Base-by-base conservation (phyloP, 2,113 vertebrate genomes). In the Notarius lentiginosus region DNA sequence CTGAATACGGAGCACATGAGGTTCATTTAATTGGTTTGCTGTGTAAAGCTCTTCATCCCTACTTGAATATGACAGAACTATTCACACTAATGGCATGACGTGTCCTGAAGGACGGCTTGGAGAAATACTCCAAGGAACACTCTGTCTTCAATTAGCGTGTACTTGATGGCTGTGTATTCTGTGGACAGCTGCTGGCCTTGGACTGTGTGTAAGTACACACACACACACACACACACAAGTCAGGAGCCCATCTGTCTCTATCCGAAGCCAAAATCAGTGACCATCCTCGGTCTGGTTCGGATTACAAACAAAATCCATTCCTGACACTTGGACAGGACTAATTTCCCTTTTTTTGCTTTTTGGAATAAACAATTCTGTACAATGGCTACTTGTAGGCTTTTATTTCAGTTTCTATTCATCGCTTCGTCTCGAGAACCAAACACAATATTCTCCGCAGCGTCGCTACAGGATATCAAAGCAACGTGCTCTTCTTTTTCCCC, bases 171-270 rank as follows among this genome's bases (percentile, higher is more conserved):
- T 77, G 84, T 51, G 34, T 85, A 41, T 82, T 49, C 53, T 56
- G 87, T 79, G 86, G 88, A 85, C 83, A 87, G 76, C 76, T 85
- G 66, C 77, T 84, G 24, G 77, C 84, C 85, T 84, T 89, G 88
- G 84, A 85, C 79, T 84, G 70, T 88, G 2, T n/a, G 22, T 20
- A 83, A 60, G 65, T 85, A 41, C 70, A 61, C 58, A 86, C 66
- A 76, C 70, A 85, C 83, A 73, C 73, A 51, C 20, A 20, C 76
- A 79, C 24, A 79, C 76, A 79, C 0, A 6, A 55, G 30, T 79
- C 65, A 47, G 61, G 51, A 80, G 60, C 34, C 85, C 91, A 91
- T 93, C 88, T 93, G 91, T 90, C 93, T 93, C 89, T 93, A 91
- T 93, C 58, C 87, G 91, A n/a, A 22, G 56, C 70, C 70, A 75